Evolutionary conservation across 2,888 invertebrate genomes (phyloP), one percentile per base, ranked within the genome.

Genomic region (Diaphora mendica): DNA sequence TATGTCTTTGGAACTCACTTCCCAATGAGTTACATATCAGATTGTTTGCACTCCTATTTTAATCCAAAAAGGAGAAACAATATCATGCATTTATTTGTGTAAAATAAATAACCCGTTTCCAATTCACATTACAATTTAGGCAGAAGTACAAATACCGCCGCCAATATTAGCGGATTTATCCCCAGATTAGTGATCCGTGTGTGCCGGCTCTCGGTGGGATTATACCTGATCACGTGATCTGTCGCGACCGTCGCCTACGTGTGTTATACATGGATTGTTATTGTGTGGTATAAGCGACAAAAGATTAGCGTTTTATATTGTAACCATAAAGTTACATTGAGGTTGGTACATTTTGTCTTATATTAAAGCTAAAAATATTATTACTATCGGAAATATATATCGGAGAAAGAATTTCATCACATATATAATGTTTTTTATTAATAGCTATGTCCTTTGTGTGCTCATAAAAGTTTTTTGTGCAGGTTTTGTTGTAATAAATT

Each of bases 141-240:
- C 23, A 68, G 65, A 64, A 68, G 74, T 76, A 79, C 71, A 77
- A 84, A 84, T 69, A 67, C 30, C 68, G 72, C 59, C 70, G 59
- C 74, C 79, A 91, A 93, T 93, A 91, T 93, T 93, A 89, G 91
- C 88, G 82, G 85, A 88, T 81, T 90, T 88, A 92, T 91, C 91
- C 93, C 89, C 73, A 87, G 91, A 91, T 93, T 90, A 91, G 82
- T 78, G 77, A 85, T 80, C 82, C 91, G 92, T 92, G 91, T 94
- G 89, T 93, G 91, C 84, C 84, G 79, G 86, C 85, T 84, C 86
- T 88, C 83, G 85, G 82, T 78, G 81, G 92, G 92, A 91, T 92
- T 92, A 91, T 83, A 87, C 79, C 83, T 83, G 91, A 92, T 91
- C 93, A 89, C 91, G 91, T 89, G 92, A 92, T 93, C 92, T 87